Evolutionary conservation across 1,140 invertebrate species (phyloP).

Genomic region (Acromyrmex echinatior): DNA sequence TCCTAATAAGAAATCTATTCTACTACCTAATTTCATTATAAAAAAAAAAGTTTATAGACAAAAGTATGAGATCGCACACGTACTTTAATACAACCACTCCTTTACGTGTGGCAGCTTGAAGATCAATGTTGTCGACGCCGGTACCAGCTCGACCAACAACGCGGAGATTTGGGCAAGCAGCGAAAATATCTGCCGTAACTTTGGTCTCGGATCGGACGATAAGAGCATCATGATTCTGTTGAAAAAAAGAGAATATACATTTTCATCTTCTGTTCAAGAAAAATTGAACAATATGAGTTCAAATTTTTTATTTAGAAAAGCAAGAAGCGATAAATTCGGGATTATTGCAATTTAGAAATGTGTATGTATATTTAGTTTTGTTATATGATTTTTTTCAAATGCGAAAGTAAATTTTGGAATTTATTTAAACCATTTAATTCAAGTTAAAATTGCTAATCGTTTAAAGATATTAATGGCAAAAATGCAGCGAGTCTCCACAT

Average conservation of each 20-base stretch:
- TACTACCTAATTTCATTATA: neutral
- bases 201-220: slow-evolving; percentile 98
- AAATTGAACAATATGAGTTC: neutral
- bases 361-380: neutral
- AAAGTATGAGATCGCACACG: slow-evolving; percentile 78
- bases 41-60: neutral
- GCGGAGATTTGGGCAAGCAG: slow-evolving; percentile 92
- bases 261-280: neutral
- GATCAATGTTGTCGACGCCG: slow-evolving; percentile 99
- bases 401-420: neutral
- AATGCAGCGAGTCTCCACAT: neutral
- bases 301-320: neutral
- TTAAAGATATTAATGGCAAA: neutral
- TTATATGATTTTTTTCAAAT: slow-evolving; percentile 3
- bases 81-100: slow-evolving; percentile 98
- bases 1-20: neutral
- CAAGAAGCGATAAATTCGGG: neutral
- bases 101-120: slow-evolving; percentile 93
- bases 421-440: neutral
- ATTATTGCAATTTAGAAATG: neutral
- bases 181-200: slow-evolving; percentile 96
- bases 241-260: neutral
- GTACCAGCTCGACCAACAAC: slow-evolving; percentile 98
- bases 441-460: neutral
- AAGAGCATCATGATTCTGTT: slow-evolving; percentile 95